Conservation (phyloP, 30 jellyfish, hydroid and myxozoan species). For the Turritopsis dohrnii region DNA sequence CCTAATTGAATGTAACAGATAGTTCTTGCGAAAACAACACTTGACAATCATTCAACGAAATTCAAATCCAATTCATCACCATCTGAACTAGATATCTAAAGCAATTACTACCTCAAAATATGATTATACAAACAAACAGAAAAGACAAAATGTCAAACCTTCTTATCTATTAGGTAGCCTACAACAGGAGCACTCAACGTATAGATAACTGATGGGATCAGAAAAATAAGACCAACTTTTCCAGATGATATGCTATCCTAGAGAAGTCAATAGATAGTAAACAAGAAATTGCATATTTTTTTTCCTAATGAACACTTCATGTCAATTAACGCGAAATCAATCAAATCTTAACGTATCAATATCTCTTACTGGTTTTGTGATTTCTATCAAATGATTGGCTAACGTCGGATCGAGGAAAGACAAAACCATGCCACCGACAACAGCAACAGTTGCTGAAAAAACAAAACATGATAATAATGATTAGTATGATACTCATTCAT, state of each 20-base stretch:
- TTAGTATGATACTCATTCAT: too few relatives aligned
- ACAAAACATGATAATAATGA: background rate
- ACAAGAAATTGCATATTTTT: too few relatives aligned
- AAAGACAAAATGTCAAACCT: constrained; percentile 20
- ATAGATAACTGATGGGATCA: constrained; percentile 59
- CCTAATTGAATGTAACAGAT: too few relatives aligned
- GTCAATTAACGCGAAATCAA: too few relatives aligned
- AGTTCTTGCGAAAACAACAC: too few relatives aligned
- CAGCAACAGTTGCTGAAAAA: constrained; percentile 35
- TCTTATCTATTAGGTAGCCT: constrained; percentile 48
- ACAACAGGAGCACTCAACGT: constrained; percentile 51
- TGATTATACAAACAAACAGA: background rate
- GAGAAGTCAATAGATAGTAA: background rate
- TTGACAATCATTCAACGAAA: too few relatives aligned
- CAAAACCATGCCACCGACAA: constrained; percentile 54
- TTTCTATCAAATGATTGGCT: constrained; percentile 39
- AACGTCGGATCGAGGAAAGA: constrained; percentile 81
- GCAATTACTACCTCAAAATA: background rate
- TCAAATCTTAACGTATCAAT: background rate
- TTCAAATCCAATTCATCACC: too few relatives aligned
- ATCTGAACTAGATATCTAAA: too few relatives aligned
- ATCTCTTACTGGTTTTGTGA: background rate
- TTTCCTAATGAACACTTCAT: too few relatives aligned
- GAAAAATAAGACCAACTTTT: constrained; percentile 60
- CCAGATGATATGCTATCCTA: constrained; percentile 11